These are phyloP conservation scores for Taurulus bubalis DNA, from an alignment of 2,113 vertebrate genomes.

Conservation along the genomic window DNA sequence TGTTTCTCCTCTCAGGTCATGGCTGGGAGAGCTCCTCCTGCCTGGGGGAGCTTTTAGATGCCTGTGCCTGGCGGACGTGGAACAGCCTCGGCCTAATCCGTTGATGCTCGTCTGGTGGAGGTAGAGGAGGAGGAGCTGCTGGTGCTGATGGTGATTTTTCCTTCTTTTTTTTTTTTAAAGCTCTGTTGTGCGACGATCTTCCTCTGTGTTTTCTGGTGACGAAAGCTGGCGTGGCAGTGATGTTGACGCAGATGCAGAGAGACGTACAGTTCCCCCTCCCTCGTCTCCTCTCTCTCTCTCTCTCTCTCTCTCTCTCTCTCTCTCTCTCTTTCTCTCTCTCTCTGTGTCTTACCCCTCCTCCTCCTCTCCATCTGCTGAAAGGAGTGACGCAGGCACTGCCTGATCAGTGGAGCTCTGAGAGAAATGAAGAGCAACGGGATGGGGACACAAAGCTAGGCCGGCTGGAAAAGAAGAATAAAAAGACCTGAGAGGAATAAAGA, in stretches of 20 bases:
- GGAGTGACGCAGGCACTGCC: conserved; percentile 80
- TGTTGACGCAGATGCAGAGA: conserved; percentile 81
- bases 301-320: conserved; percentile 28
- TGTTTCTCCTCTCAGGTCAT: conserved; percentile 85
- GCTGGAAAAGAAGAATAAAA: neutral
- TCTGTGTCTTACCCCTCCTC: conserved; percentile 41
- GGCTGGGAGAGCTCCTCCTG: conserved; percentile 37
- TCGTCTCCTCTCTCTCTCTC: conserved; percentile 46
- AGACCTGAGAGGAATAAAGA: conserved; percentile 20
- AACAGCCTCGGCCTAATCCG: conserved; percentile 26
- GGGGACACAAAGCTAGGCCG: conserved; percentile 13
- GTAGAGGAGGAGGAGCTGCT: conserved; percentile 19
- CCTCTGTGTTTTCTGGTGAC: conserved; percentile 74
- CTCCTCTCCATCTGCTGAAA: conserved; percentile 84
- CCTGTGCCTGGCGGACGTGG: conserved; percentile 54
- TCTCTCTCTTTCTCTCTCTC: conserved; percentile 27
- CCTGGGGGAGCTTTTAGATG: neutral
- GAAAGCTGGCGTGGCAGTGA: conserved; percentile 63
- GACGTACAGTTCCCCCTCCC: conserved; percentile 74
- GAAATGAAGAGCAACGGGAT: conserved; percentile 53
- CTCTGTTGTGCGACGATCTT: conserved; percentile 31
- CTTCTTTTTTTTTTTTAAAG: conserved; percentile 29
- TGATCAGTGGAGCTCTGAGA: conserved; percentile 57
- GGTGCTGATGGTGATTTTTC: conserved; percentile 14
- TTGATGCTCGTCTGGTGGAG: conserved; percentile 28